Evolutionary conservation across 2,888 invertebrate genomes (phyloP).

Genomic region (Pogonocherus hispidulus): DNA sequence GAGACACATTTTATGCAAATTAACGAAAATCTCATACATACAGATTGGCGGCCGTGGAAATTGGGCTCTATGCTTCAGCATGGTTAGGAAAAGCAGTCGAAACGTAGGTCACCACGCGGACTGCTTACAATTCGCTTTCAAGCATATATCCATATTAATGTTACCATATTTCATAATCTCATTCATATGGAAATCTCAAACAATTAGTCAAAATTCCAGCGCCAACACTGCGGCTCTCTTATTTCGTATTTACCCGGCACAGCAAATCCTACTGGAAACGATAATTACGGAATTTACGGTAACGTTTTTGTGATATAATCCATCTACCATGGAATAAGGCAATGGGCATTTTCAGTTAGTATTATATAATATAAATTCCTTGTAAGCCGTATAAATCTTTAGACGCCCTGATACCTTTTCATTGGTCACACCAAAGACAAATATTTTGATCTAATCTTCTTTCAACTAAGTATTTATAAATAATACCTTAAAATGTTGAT

Average conservation of each 20-base stretch:
- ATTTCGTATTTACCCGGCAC: constrained; percentile 42
- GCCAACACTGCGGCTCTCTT: constrained; percentile 43
- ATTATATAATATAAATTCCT: too few species aligned
- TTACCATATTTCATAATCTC: constrained; percentile 86
- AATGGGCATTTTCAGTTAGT: too few species aligned
- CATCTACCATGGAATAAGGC: too few species aligned
- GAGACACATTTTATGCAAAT: constrained; percentile 71
- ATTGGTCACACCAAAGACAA: too few species aligned
- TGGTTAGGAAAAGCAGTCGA: constrained; percentile 46
- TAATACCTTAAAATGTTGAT: too few species aligned
- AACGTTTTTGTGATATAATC: too few species aligned
- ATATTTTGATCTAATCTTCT: too few species aligned
- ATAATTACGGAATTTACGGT: constrained; percentile 12
- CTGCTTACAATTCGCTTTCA: constrained; percentile 68
- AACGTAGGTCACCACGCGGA: constrained; percentile 59
- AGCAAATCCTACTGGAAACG: constrained; percentile 17
- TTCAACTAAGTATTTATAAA: too few species aligned
- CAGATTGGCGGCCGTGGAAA: constrained; percentile 62
- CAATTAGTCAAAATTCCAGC: constrained; percentile 72
- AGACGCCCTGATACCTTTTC: too few species aligned
- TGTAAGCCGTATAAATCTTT: too few species aligned
- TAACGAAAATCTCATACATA: constrained; percentile 70
- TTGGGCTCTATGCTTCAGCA: constrained; percentile 33
- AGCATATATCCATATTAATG: constrained; percentile 82
- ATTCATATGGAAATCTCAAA: constrained; percentile 85